Evolutionary conservation across 1,140 invertebrate genomes (phyloP).

Genomic region (Spodoptera frugiperda): DNA sequence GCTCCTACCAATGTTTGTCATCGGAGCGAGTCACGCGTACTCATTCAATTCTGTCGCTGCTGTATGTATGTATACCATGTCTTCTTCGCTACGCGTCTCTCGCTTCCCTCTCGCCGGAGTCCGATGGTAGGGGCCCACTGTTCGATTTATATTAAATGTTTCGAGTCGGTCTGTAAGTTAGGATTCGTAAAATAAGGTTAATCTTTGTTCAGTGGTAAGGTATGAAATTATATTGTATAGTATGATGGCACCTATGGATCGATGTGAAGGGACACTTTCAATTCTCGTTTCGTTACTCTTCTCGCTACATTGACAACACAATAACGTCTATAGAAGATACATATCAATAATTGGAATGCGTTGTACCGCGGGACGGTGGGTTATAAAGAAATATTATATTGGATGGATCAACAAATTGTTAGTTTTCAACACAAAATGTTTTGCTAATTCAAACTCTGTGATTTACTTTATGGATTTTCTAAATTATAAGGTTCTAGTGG

Average conservation of each 20-base stretch:
- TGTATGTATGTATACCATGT: constrained; percentile 58
- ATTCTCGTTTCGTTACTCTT: constrained; percentile 72
- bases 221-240: constrained; percentile 70
- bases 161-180: constrained; percentile 79
- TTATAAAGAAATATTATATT: constrained; percentile 56
- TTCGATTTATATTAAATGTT: constrained; percentile 63
- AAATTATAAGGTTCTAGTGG: constrained; percentile 86
- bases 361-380: constrained; percentile 75
- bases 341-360: constrained; percentile 81
- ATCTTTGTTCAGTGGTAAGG: constrained; percentile 78
- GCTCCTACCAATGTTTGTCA: constrained; percentile 59
- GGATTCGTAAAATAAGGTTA: constrained; percentile 76
- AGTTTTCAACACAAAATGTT: constrained; percentile 78
- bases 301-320: constrained; percentile 69
- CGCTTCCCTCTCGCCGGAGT: constrained; percentile 43
- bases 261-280: constrained; percentile 80
- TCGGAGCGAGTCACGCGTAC: constrained; percentile 53
- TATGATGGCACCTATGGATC: constrained; percentile 75
- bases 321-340: constrained; percentile 80
- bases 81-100: constrained; percentile 53
- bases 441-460: constrained; percentile 84
- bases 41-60: constrained; percentile 51
- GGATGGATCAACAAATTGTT: constrained; percentile 71
- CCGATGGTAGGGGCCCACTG: constrained; percentile 61
- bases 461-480: constrained; percentile 85